Conservation (phyloP, 2,888 invertebrate genomes). For the Orthosia cruda region DNA sequence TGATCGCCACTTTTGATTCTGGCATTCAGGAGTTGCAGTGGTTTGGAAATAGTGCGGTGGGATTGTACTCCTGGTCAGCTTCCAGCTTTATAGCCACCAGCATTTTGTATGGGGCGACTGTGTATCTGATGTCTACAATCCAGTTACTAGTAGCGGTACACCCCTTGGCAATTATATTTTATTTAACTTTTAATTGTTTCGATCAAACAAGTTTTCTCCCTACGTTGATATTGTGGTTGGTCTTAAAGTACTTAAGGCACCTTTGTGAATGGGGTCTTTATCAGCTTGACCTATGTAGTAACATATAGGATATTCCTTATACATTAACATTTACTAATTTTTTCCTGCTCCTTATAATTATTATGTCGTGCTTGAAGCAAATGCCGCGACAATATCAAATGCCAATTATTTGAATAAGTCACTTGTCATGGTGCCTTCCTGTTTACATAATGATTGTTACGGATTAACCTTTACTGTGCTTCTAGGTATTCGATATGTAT, state of each 20-base stretch:
- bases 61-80: too few relatives aligned
- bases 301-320: background rate
- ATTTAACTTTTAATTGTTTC: background rate
- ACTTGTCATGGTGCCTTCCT: slow-evolving; percentile 54
- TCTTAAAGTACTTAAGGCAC: too few relatives aligned
- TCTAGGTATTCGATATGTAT: background rate
- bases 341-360: slow-evolving; percentile 32
- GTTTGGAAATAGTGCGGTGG: too few relatives aligned
- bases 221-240: background rate
- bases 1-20: too few relatives aligned
- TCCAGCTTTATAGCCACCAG: too few relatives aligned
- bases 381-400: slow-evolving; percentile 50
- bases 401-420: slow-evolving; percentile 60
- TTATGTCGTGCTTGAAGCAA: slow-evolving; percentile 42
- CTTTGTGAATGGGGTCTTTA: too few relatives aligned
- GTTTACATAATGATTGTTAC: slow-evolving; percentile 28
- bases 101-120: too few relatives aligned
- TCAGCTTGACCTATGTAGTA: background rate
- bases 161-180: too few relatives aligned
- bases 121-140: too few relatives aligned
- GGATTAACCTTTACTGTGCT: slow-evolving; percentile 52
- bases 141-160: too few relatives aligned
- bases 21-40: too few relatives aligned
- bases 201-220: background rate
- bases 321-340: slow-evolving; percentile 12